A percentile compares a stretch with the other conserved stretches of the same genome.
Evolutionary conservation across 1,140 invertebrate genomes (phyloP).

Genomic region (Lutraria rhynchaena): DNA sequence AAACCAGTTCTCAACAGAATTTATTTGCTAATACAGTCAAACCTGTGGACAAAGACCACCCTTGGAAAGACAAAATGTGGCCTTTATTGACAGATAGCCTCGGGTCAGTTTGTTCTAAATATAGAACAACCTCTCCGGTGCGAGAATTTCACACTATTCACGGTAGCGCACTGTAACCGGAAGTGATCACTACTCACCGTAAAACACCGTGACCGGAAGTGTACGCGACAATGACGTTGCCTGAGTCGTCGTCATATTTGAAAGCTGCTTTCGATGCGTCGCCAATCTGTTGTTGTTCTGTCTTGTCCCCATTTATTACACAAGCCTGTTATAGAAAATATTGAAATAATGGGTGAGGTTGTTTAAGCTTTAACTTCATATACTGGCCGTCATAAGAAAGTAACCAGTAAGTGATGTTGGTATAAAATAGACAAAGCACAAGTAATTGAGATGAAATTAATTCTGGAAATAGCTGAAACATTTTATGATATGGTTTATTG

Average conservation of each 20-base stretch:
- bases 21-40: not conserved
- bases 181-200: conserved; percentile 27
- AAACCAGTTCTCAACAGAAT: too few species aligned
- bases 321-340: too few species aligned
- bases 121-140: not conserved
- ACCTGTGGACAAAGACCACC: too few species aligned
- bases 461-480: too few species aligned
- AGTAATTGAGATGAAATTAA: too few species aligned
- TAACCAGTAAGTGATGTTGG: too few species aligned
- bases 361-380: too few species aligned
- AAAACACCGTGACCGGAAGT: conserved; percentile 41
- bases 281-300: conserved; percentile 39
- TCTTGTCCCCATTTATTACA: conserved; percentile 37
- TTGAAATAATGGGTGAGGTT: too few species aligned
- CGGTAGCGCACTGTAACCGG: not conserved
- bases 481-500: too few species aligned
- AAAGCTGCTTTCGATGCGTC: conserved; percentile 39
- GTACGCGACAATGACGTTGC: conserved; percentile 40
- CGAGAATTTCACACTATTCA: not conserved
- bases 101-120: not conserved
- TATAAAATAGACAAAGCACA: too few species aligned
- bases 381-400: too few species aligned
- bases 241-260: conserved; percentile 23
- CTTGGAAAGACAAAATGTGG: too few species aligned
- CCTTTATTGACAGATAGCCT: not conserved